phyloP scores from a whole-genome alignment of 1,140 invertebrate species.

The Drosophila novamexicana region DNA sequence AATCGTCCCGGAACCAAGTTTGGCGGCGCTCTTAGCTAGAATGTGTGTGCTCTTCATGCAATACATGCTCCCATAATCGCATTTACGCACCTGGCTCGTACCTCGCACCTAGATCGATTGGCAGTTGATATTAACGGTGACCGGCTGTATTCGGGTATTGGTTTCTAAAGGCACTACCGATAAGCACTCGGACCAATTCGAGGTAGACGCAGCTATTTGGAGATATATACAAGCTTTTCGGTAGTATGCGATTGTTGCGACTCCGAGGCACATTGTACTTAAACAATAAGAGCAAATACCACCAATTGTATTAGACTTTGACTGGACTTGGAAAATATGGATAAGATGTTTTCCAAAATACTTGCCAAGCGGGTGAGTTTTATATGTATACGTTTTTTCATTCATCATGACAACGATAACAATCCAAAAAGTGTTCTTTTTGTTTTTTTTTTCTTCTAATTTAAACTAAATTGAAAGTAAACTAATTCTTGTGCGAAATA shows the following conservation, averaged over 20 bases:
- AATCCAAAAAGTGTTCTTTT: background rate
- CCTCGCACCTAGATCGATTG: constrained; percentile 23
- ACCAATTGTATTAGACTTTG: background rate
- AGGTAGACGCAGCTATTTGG: constrained; percentile 41
- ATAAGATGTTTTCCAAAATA: constrained; percentile 48
- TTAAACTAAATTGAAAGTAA: background rate
- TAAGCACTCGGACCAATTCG: constrained; percentile 66
- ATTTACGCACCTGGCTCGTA: background rate
- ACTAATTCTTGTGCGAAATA: too few relatives aligned
- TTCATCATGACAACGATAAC: background rate
- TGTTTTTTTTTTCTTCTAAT: background rate
- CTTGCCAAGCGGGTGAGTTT: constrained; percentile 41
- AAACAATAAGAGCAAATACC: constrained; percentile 7
- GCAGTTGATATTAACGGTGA: constrained; percentile 20
- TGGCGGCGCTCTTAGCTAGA: constrained; percentile 5
- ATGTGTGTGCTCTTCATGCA: constrained; percentile 1
- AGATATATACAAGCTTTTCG: constrained; percentile 58
- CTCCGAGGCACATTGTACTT: constrained; percentile 43
- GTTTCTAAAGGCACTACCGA: constrained; percentile 46
- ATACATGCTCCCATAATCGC: background rate
- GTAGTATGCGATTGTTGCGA: constrained; percentile 69
- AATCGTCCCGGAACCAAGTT: background rate
- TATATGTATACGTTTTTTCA: background rate
- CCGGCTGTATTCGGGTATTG: constrained; percentile 14
- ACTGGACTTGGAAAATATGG: constrained; percentile 40